These are phyloP conservation scores for Taenaris catops DNA, from an alignment of 2,888 invertebrate species.

Conservation along the genomic window DNA sequence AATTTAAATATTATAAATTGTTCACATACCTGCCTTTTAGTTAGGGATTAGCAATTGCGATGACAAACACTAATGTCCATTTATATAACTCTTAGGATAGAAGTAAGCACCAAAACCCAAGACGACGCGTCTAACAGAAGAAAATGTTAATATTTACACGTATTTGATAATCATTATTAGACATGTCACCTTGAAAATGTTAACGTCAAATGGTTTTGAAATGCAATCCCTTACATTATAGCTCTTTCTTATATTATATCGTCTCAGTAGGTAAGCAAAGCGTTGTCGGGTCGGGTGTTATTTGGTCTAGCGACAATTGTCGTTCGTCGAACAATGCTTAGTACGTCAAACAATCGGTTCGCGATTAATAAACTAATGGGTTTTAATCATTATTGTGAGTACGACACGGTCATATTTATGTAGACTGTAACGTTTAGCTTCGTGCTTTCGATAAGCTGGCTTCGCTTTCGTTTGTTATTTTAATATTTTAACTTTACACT, in stretches of 20 bases:
- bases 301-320: slow-evolving; percentile 75
- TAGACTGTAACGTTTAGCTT: slow-evolving; percentile 67
- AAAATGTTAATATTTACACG: too few relatives aligned
- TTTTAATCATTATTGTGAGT: slow-evolving; percentile 46
- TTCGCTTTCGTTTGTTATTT: slow-evolving; percentile 52
- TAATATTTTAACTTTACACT: slow-evolving; percentile 46
- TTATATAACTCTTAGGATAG: too few relatives aligned
- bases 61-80: too few relatives aligned
- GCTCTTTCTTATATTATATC: slow-evolving; percentile 45
- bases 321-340: slow-evolving; percentile 63
- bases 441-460: slow-evolving; percentile 64
- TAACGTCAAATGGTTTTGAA: slow-evolving; percentile 39
- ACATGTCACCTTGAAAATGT: slow-evolving; percentile 33
- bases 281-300: slow-evolving; percentile 39
- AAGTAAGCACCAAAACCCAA: too few relatives aligned
- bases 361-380: slow-evolving; percentile 72
- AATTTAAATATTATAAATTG: too few relatives aligned
- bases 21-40: too few relatives aligned
- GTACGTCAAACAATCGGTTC: too few relatives aligned
- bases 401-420: slow-evolving; percentile 55
- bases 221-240: slow-evolving; percentile 42
- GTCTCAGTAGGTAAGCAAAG: slow-evolving; percentile 48
- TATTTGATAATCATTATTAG: too few relatives aligned
- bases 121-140: too few relatives aligned
- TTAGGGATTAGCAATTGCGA: too few relatives aligned